These are phyloP conservation scores for Liparis tanakae DNA, from an alignment of 2,797 vertebrate genomes.

Conservation along the genomic window DNA sequence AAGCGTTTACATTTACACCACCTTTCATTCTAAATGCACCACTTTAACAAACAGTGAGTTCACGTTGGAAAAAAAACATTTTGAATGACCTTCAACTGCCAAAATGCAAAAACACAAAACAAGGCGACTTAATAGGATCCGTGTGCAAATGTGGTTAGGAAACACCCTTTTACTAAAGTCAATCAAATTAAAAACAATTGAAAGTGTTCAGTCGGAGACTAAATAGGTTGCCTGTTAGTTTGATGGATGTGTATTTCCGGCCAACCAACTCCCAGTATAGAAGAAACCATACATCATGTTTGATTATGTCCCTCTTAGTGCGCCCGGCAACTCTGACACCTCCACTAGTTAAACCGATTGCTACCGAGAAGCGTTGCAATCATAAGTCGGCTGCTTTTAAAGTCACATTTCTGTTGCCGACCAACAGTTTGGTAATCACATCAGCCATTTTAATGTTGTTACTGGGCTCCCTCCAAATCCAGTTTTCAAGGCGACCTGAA, in stretches of 20 bases:
- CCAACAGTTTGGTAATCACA: slow-evolving; percentile 68
- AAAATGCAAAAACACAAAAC: slow-evolving; percentile 44
- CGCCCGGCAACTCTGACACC: slow-evolving; percentile 56
- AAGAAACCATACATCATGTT: slow-evolving; percentile 87
- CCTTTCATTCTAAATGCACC: background rate
- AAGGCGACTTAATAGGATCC: slow-evolving; percentile 47
- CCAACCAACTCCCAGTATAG: slow-evolving; percentile 71
- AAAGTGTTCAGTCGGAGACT: slow-evolving; percentile 77
- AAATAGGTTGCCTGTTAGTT: slow-evolving; percentile 81
- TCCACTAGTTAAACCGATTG: slow-evolving; percentile 76
- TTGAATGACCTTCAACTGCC: slow-evolving; percentile 62
- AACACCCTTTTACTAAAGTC: slow-evolving; percentile 68
- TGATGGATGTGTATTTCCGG: slow-evolving; percentile 84
- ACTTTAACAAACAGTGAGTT: slow-evolving; percentile 2
- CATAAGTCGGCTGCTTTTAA: slow-evolving; percentile 74
- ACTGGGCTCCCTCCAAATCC: slow-evolving; percentile 52
- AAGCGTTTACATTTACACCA: background rate
- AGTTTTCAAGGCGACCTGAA: slow-evolving; percentile 50
- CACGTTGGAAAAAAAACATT: background rate
- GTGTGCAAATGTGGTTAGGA: slow-evolving; percentile 68
- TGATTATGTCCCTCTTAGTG: slow-evolving; percentile 82
- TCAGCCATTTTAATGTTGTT: slow-evolving; percentile 67
- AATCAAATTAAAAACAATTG: slow-evolving; percentile 81
- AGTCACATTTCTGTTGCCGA: slow-evolving; percentile 64
- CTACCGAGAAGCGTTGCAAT: slow-evolving; percentile 64